phyloP scores from a whole-genome alignment of 2,888 invertebrate species.

The Amphimallon solstitiale region DNA sequence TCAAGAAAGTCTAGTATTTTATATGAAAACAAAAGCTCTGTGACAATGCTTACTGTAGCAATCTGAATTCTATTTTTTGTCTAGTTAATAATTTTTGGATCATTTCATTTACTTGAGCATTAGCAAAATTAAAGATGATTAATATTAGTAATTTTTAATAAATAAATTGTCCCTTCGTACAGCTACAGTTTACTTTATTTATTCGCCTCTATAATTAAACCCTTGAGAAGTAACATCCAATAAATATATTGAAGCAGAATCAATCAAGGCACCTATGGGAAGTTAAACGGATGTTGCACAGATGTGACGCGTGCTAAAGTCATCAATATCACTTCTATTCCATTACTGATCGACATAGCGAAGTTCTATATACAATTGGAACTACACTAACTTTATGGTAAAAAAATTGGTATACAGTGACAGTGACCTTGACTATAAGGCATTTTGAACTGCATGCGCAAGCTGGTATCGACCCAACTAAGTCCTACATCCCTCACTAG shows the following conservation, averaged over 20 bases:
- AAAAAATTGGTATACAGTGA: conserved; percentile 35
- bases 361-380: background rate
- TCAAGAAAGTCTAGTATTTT: too few relatives aligned
- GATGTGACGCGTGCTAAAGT: background rate
- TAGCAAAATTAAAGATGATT: too few relatives aligned
- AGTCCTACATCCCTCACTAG: conserved; percentile 48
- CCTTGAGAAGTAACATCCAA: background rate
- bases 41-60: too few relatives aligned
- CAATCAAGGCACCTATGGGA: background rate
- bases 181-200: too few relatives aligned
- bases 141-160: too few relatives aligned
- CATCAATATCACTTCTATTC: conserved; percentile 4
- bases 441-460: conserved; percentile 50
- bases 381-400: conserved; percentile 16
- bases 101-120: too few relatives aligned
- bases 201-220: background rate
- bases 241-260: background rate
- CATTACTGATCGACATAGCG: background rate
- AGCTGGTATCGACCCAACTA: conserved; percentile 50
- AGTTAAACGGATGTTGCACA: background rate
- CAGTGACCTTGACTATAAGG: conserved; percentile 50
- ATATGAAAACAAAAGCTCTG: too few relatives aligned
- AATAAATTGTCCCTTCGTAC: too few relatives aligned
- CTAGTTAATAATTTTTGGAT: too few relatives aligned
- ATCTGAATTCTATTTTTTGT: too few relatives aligned